Conservation (phyloP, 2,888 invertebrate genomes). For the Diploptera punctata region DNA sequence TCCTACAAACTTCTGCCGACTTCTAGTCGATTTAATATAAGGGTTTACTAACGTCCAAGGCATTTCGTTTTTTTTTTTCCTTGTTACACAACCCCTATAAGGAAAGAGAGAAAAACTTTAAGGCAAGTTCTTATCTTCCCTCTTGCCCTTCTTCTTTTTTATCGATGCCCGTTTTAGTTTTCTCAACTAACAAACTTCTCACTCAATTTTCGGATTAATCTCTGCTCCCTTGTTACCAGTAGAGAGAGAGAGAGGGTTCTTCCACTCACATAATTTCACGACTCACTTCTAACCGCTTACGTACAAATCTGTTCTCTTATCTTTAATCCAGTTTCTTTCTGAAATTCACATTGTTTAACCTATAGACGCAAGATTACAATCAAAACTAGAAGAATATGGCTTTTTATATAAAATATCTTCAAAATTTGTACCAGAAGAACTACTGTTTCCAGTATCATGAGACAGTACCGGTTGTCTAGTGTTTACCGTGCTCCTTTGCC, state of each 20-base stretch:
- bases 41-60: not conserved
- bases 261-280: not conserved
- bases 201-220: slow-evolving; percentile 11
- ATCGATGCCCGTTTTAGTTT: slow-evolving; percentile 3
- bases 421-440: too few species aligned
- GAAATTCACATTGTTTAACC: too few species aligned
- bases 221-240: not conserved
- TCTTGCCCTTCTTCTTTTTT: not conserved
- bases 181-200: slow-evolving; percentile 10
- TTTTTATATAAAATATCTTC: too few species aligned
- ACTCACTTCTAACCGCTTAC: not conserved
- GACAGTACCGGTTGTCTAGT: too few species aligned
- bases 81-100: not conserved
- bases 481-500: too few species aligned
- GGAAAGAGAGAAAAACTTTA: slow-evolving; percentile 12
- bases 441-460: too few species aligned
- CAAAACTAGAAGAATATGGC: too few species aligned
- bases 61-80: not conserved
- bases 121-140: slow-evolving; percentile 11
- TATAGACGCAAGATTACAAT: too few species aligned
- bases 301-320: not conserved
- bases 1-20: too few species aligned
- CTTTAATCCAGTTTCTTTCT: too few species aligned
- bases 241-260: not conserved
- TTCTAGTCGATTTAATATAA: too few species aligned